Conservation (phyloP, 2,797 vertebrate species). For the Lindbergichthys nudifrons region DNA sequence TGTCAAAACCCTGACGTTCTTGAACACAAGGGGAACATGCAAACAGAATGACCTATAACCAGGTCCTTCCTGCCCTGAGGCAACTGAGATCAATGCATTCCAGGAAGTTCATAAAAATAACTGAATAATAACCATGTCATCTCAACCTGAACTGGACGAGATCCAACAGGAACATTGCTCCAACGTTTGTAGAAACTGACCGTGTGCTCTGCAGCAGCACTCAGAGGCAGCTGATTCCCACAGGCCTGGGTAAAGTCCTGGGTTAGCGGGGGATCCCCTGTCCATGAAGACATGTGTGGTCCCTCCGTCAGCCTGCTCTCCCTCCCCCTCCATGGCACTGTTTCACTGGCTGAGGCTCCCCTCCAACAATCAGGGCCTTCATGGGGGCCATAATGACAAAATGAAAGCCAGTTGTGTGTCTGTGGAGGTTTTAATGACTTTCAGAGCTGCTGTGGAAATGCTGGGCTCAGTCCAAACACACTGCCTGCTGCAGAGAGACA, state of each 20-base stretch:
- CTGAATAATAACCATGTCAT: background rate
- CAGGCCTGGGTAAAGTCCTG: constrained; percentile 40
- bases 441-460: constrained; percentile 74
- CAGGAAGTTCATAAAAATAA: background rate
- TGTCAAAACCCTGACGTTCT: background rate
- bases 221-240: constrained; percentile 56
- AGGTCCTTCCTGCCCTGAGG: background rate
- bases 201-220: constrained; percentile 22
- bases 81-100: constrained; percentile 5
- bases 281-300: constrained; percentile 71
- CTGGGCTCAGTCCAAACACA: constrained; percentile 56
- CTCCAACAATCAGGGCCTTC: constrained; percentile 74
- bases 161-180: background rate
- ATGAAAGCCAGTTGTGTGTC: constrained; percentile 77
- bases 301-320: constrained; percentile 50
- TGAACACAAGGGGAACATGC: constrained; percentile 3
- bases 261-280: constrained; percentile 58
- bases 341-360: constrained; percentile 63
- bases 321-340: constrained; percentile 63
- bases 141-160: background rate
- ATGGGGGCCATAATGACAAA: constrained; percentile 73
- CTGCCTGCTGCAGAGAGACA: constrained; percentile 50
- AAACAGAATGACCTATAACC: background rate
- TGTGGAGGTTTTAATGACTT: constrained; percentile 77
- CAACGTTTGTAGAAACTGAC: background rate